Evolutionary conservation across 2,888 invertebrate genomes (phyloP).

Genomic region (Napeogenes inachia): DNA sequence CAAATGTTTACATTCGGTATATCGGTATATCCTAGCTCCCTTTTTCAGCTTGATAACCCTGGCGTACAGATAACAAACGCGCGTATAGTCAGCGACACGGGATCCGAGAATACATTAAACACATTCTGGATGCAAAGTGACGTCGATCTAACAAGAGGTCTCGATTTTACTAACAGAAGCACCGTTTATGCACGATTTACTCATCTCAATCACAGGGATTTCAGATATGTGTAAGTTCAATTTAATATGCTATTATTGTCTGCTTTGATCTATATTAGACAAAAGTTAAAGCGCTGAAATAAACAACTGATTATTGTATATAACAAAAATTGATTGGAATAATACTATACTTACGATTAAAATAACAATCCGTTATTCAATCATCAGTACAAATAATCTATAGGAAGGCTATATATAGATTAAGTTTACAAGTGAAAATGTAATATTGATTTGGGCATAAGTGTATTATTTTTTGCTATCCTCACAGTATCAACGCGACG

Average conservation of each 20-base stretch:
- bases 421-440: too few species aligned
- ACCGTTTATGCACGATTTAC: slow-evolving; percentile 83
- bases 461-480: neutral
- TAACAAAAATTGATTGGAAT: too few species aligned
- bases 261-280: too few species aligned
- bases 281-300: too few species aligned
- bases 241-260: neutral
- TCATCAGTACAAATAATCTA: too few species aligned
- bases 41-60: slow-evolving; percentile 76
- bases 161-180: slow-evolving; percentile 86
- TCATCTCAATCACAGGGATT: slow-evolving; percentile 86
- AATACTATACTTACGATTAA: too few species aligned
- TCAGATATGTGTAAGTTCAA: slow-evolving; percentile 76
- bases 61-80: slow-evolving; percentile 76
- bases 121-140: slow-evolving; percentile 90
- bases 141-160: slow-evolving; percentile 86
- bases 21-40: neutral
- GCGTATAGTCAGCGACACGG: slow-evolving; percentile 65
- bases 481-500: slow-evolving; percentile 65
- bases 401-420: too few species aligned
- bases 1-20: neutral
- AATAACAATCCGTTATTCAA: too few species aligned
- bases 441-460: neutral
- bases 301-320: too few species aligned
- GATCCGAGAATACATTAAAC: slow-evolving; percentile 75